Base-by-base conservation (phyloP, 2,888 invertebrate species). In the Platycheirus albimanus region DNA sequence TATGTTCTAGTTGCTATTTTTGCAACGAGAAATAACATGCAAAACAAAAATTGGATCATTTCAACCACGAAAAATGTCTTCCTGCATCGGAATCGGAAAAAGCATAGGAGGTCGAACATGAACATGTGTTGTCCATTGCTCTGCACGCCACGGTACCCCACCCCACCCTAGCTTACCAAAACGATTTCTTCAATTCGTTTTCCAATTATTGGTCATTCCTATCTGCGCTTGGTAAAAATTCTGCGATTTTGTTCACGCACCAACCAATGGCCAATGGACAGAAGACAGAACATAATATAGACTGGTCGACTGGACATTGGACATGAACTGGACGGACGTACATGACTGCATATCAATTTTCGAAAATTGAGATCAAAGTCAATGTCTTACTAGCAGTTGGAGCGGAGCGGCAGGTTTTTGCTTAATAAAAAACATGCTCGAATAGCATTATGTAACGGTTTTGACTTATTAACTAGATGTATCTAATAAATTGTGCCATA, bases 361-460 rank as follows among this genome's bases (percentile, higher is more conserved):
- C 20, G 49, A 58, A 72, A 24, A 83, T 74, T 74, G 51, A 83
- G 72, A 83, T 83, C 83, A 83, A 83, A 83, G 77, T 74, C 77
- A 83, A 69, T 74, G 72, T 64, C 72, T 78, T 33, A n/a, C n/a
- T n/a, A n/a, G n/a, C 5, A 36, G 45, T 17, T 58, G 28, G 64
- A 56, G 51, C 56, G 38, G 24, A n/a, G n/a, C n/a, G n/a, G n/a
- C n/a, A n/a, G 43, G 15, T 47, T 24, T 20, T 76, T 77, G 61
- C 19, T 61, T 10, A 45, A 51, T 3, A 24, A 54, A 54, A 38
- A 70, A 63, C 66, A 61, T 54, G 52, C 36, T 75, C 38, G 30
- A 43, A 49, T 51, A 58, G 43, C 43, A 76, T 81, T 81, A 76
- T 83, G 83, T 83, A 83, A 78, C 83, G 83, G 83, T 83, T 83